Conservation (phyloP, 2,113 vertebrate genomes). For the Psilopsiagon aurifrons region DNA sequence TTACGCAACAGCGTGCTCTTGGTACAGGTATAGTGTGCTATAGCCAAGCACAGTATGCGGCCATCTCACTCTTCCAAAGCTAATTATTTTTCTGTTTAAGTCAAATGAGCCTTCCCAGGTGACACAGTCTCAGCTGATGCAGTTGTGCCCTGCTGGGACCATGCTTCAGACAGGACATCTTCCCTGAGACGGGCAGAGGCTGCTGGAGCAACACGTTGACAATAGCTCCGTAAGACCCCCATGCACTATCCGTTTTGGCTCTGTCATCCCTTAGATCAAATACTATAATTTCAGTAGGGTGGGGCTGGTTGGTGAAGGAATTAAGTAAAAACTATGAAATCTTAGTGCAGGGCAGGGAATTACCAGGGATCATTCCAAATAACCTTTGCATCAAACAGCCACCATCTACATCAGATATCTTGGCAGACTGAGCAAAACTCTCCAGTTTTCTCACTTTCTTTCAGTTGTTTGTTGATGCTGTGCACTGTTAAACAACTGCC, state of each 20-base stretch:
- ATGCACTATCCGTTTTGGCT: neutral
- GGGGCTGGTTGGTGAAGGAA: neutral
- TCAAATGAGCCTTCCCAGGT: neutral
- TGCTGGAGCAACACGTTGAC: neutral
- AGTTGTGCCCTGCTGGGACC: neutral
- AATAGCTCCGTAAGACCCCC: accelerated
- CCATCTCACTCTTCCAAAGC: neutral
- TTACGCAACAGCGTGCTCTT: neutral
- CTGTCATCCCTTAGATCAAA: neutral
- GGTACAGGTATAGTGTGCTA: neutral
- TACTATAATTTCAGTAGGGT: neutral
- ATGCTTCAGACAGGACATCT: neutral
- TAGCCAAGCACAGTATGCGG: neutral
- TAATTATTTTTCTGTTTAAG: too few species aligned
- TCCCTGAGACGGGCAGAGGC: neutral
- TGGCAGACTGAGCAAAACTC: too few species aligned
- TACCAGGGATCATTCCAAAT: neutral
- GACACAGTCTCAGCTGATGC: too few species aligned
- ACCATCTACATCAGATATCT: accelerated
- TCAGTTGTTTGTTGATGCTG: neutral
- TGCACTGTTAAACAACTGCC: neutral
- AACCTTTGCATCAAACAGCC: neutral
- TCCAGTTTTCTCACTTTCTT: neutral
- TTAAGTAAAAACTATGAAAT: neutral
- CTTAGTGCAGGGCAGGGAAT: neutral